Conservation (phyloP, 2,888 invertebrate genomes). For the Ornithoptera priamus region DNA sequence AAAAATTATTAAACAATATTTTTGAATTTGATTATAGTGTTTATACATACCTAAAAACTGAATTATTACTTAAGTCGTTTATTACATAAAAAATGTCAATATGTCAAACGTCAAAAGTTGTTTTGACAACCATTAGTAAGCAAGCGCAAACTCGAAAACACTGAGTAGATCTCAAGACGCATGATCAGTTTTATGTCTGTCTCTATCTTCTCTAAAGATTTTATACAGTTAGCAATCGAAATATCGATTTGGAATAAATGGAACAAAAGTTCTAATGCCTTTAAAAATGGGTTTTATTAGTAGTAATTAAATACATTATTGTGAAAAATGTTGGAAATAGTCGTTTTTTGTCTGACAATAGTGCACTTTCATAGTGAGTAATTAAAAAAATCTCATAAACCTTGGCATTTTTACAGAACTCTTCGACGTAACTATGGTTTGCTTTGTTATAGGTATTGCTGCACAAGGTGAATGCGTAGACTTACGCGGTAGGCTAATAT, state of each 20-base stretch:
- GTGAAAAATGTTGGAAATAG: slow-evolving; percentile 56
- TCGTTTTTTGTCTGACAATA: slow-evolving; percentile 60
- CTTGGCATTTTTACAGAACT: slow-evolving; percentile 38
- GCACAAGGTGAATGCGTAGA: slow-evolving; percentile 87
- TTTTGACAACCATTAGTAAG: slow-evolving; percentile 13
- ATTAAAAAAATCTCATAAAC: slow-evolving; percentile 36
- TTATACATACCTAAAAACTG: too few species aligned
- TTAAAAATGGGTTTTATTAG: slow-evolving; percentile 57
- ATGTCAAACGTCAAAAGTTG: not conserved
- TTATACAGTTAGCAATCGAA: slow-evolving; percentile 54
- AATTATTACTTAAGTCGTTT: too few species aligned
- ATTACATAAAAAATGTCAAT: not conserved
- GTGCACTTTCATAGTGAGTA: slow-evolving; percentile 64
- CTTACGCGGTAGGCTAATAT: slow-evolving; percentile 86
- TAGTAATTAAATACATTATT: slow-evolving; percentile 38
- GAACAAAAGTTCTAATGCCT: slow-evolving; percentile 51
- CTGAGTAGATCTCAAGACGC: slow-evolving; percentile 59
- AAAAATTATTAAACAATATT: too few species aligned
- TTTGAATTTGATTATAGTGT: too few species aligned
- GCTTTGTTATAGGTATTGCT: slow-evolving; percentile 58
- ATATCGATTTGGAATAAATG: slow-evolving; percentile 71
- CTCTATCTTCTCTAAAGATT: slow-evolving; percentile 56
- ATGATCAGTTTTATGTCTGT: slow-evolving; percentile 65
- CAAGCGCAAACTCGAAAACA: slow-evolving; percentile 44
- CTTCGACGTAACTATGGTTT: slow-evolving; percentile 11